Evolutionary conservation across 2,113 vertebrate species (phyloP).

Genomic region (Ranitomeya imitator): DNA sequence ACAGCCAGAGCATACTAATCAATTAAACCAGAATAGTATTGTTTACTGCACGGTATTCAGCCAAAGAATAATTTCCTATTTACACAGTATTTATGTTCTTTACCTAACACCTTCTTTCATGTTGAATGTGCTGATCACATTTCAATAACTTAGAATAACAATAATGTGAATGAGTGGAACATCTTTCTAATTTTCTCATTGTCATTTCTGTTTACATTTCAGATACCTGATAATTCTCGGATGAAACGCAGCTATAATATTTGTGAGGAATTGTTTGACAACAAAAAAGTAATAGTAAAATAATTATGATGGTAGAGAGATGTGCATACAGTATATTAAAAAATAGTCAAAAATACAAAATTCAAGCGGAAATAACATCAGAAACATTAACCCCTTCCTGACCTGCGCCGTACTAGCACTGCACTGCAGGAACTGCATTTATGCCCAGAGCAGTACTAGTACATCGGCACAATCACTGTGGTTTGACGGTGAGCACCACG

Average conservation of each 20-base stretch:
- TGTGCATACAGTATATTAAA: neutral
- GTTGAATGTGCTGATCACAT: constrained; percentile 32
- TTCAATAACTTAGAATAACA: constrained; percentile 10
- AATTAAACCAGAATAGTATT: constrained; percentile 7
- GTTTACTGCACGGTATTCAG: neutral
- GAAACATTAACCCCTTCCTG: too few relatives aligned
- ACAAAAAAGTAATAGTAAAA: neutral
- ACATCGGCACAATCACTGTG: too few relatives aligned
- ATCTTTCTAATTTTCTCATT: neutral
- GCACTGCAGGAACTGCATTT: too few relatives aligned
- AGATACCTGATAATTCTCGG: neutral
- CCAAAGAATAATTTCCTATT: neutral
- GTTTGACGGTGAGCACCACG: too few relatives aligned
- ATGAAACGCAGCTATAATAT: neutral
- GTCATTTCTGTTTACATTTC: constrained; percentile 1
- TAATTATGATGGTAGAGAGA: neutral
- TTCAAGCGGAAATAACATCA: neutral
- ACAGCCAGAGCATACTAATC: neutral
- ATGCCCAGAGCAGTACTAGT: too few relatives aligned
- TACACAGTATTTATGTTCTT: constrained; percentile 26
- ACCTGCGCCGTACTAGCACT: too few relatives aligned
- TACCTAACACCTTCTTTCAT: constrained; percentile 18
- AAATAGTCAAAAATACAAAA: neutral
- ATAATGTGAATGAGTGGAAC: neutral
- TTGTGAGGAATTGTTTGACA: neutral